Evolutionary conservation across 2,113 vertebrate species (phyloP).

Genomic region (Taxidea taxus): DNA sequence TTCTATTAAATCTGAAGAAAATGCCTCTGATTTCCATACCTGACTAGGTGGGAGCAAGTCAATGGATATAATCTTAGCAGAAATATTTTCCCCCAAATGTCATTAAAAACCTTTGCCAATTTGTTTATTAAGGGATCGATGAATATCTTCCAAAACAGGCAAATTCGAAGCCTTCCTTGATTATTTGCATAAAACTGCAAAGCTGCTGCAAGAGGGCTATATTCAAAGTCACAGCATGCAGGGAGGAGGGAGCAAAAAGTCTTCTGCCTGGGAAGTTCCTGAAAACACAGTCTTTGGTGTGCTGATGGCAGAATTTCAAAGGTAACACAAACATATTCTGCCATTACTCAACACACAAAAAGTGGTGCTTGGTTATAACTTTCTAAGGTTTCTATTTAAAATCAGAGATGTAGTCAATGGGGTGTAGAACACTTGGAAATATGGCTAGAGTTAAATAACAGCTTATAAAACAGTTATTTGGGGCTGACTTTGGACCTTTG

Average conservation of each 20-base stretch:
- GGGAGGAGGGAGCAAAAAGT: background rate
- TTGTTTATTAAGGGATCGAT: conserved; percentile 35
- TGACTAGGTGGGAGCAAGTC: background rate
- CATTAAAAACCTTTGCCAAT: conserved; percentile 1
- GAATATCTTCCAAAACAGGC: background rate
- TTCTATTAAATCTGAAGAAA: conserved; percentile 1
- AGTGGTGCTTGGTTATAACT: background rate
- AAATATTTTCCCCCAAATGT: background rate
- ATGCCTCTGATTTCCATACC: background rate
- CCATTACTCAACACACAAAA: background rate
- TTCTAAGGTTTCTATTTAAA: background rate
- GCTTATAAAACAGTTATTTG: background rate
- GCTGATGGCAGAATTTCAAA: background rate
- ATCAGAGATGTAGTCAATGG: background rate
- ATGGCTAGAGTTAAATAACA: background rate
- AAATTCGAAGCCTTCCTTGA: conserved; percentile 5
- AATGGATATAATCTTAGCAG: background rate
- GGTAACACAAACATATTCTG: background rate
- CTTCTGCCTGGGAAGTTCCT: background rate
- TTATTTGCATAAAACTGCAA: background rate
- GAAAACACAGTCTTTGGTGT: background rate
- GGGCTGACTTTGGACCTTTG: background rate
- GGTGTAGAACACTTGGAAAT: background rate
- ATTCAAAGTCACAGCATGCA: background rate
- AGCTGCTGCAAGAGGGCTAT: background rate